phyloP scores from a whole-genome alignment of 2,888 invertebrate species.

The Eudiplozoon nipponicum region DNA sequence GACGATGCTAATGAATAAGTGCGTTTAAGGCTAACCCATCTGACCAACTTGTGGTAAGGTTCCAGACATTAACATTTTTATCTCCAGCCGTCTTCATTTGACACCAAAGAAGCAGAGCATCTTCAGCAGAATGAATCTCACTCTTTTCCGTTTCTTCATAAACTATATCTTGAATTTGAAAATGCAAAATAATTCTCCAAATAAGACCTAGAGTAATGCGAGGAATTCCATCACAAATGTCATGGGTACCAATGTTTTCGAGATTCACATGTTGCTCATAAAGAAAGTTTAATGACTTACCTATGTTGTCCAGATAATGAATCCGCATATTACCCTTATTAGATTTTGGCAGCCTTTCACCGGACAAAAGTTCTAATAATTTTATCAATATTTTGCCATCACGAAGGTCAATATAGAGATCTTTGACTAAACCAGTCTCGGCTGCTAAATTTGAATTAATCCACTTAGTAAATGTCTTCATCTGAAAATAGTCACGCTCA shows the following conservation, averaged over 20 bases:
- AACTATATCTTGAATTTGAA: slow-evolving; percentile 99
- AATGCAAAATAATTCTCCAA: slow-evolving; percentile 96
- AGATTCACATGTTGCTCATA: slow-evolving; percentile 86
- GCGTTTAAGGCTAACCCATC: slow-evolving; percentile 96
- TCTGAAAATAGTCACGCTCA: slow-evolving; percentile 95
- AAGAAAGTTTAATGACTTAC: slow-evolving; percentile 85
- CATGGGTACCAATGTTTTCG: slow-evolving; percentile 92
- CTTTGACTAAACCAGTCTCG: slow-evolving; percentile 70
- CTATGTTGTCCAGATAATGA: slow-evolving; percentile 95
- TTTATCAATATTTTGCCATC: slow-evolving; percentile 95
- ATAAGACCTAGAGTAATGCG: slow-evolving; percentile 81
- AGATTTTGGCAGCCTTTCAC: slow-evolving; percentile 79
- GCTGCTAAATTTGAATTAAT: slow-evolving; percentile 92
- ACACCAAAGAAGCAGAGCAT: slow-evolving; percentile 85
- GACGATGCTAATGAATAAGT: slow-evolving; percentile 69
- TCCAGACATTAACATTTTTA: slow-evolving; percentile 87
- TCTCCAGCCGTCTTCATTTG: slow-evolving; percentile 99
- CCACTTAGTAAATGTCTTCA: slow-evolving; percentile 99
- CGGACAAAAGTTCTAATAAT: slow-evolving; percentile 77
- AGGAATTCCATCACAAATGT: slow-evolving; percentile 92
- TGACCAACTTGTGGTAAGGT: slow-evolving; percentile 93
- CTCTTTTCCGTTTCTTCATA: slow-evolving; percentile 42
- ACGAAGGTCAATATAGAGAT: slow-evolving; percentile 77
- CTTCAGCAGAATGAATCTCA: slow-evolving; percentile 22
- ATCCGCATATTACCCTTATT: slow-evolving; percentile 99